Base-by-base conservation (phyloP, 2,888 invertebrate species). In the Xestoiulus laeticollis region DNA sequence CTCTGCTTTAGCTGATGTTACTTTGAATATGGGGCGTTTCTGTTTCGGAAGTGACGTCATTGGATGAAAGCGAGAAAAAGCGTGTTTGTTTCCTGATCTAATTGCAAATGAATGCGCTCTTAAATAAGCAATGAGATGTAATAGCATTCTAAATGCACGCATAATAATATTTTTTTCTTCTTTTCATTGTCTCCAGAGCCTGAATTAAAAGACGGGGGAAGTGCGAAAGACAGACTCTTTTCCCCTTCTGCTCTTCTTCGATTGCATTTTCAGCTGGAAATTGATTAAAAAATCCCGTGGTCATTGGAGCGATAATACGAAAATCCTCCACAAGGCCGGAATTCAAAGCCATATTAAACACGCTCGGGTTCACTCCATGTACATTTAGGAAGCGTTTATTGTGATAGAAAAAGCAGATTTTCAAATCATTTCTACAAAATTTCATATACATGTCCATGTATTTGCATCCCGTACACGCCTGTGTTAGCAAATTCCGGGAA, bases 61-160 rank as follows among this genome's bases (percentile, higher is more conserved):
- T 26, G 38, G 38, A 38, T n/a, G 1, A 68, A 26, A 22, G 26
- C 22, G 26, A 22, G 26, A 6, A 26, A 8, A 12, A 19, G 3
- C 5, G 19, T n/a, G 53, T 19, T 1, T 22, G 22, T 2, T 22
- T 68, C 22, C 26, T 19, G n/a, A 22, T 68, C 68, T 26, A 10
- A 22, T 59, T 26, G 68, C 68, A 68, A 68, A 68, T 68, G 22
- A 68, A 68, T 53, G 53, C 19, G 53, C 53, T 16, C 5, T n/a
- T 68, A 68, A 68, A 68, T 68, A 68, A 68, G 26, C 68, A 26
- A 68, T 68, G 68, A 68, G 22, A 26, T 68, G 26, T 68, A 68
- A 68, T 68, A 26, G 68, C 26, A 26, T 68, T 26, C 26, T 68
- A 68, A 68, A 68, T 68, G 26, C 68, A 68, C 26, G 22, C 10